Percentiles rank a stretch among this genome's conserved stretches.
Conservation (phyloP, 2,888 invertebrate species). For the Sepiola atlantica region DNA sequence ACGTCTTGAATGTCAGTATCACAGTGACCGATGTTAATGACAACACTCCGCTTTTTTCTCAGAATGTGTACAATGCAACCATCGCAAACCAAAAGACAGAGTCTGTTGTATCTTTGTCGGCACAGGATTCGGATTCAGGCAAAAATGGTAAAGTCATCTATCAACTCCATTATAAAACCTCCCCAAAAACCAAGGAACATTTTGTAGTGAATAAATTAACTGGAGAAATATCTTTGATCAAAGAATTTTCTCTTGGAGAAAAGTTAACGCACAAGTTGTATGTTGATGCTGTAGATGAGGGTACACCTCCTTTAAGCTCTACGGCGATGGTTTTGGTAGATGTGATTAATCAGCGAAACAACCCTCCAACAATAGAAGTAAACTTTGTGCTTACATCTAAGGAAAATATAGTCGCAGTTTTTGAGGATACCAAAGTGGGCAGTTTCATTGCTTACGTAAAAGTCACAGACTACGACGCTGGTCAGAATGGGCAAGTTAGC, state of each 20-base stretch:
- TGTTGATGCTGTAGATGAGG: constrained; percentile 62
- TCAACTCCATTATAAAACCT: background rate
- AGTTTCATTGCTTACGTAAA: constrained; percentile 56
- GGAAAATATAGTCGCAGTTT: constrained; percentile 58
- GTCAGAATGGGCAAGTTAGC: constrained; percentile 59
- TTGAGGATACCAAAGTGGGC: constrained; percentile 57
- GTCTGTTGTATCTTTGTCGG: background rate
- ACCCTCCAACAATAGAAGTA: background rate
- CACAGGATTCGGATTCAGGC: background rate
- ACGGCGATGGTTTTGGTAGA: constrained; percentile 59
- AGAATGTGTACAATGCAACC: background rate
- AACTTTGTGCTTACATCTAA: constrained; percentile 48
- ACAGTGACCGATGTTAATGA: background rate
- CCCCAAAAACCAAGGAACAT: background rate
- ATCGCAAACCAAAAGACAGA: background rate
- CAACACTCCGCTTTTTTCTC: background rate
- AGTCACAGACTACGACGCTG: constrained; percentile 59
- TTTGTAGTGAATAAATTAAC: background rate
- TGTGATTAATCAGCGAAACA: constrained; percentile 56
- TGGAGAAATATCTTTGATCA: background rate
- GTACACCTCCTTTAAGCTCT: constrained; percentile 60
- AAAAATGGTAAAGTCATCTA: background rate
- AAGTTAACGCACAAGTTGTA: constrained; percentile 50
- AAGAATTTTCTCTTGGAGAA: background rate
- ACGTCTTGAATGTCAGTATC: background rate